These are phyloP conservation scores for Anniella stebbinsi DNA, from an alignment of 2,797 vertebrate species.

Conservation along the genomic window DNA sequence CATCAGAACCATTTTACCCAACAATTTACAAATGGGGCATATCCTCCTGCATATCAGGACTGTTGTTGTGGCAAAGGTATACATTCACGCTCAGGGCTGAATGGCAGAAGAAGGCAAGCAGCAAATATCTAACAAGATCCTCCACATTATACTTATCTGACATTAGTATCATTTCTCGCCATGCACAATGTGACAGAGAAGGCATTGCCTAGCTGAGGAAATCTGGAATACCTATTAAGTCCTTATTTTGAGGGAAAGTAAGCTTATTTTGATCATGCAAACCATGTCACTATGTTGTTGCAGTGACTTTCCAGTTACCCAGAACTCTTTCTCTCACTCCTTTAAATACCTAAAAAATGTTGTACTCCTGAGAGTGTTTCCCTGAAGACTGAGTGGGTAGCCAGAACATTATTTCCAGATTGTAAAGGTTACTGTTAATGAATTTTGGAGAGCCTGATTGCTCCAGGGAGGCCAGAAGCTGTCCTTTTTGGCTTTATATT, in stretches of 20 bases:
- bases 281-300: background rate
- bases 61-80: background rate
- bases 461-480: background rate
- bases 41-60: background rate
- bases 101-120: background rate
- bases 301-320: background rate
- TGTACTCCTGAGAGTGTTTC: conserved; percentile 22
- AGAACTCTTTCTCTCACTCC: conserved; percentile 16
- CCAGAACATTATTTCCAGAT: conserved; percentile 15
- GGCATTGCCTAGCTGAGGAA: background rate
- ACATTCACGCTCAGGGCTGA: background rate
- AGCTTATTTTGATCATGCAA: no score
- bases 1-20: background rate
- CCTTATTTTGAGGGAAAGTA: no score
- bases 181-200: background rate
- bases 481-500: conserved; percentile 7
- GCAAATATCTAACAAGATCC: background rate
- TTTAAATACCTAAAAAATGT: conserved; percentile 13
- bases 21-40: background rate
- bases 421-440: conserved; percentile 41
- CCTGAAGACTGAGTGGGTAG: conserved; percentile 12
- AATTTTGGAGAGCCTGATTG: background rate
- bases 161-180: background rate
- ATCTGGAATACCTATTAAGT: background rate
- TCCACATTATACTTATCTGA: background rate